Evolutionary conservation across 2,888 invertebrate genomes (phyloP).

Genomic region (Caenorhabditis drosophilae): DNA sequence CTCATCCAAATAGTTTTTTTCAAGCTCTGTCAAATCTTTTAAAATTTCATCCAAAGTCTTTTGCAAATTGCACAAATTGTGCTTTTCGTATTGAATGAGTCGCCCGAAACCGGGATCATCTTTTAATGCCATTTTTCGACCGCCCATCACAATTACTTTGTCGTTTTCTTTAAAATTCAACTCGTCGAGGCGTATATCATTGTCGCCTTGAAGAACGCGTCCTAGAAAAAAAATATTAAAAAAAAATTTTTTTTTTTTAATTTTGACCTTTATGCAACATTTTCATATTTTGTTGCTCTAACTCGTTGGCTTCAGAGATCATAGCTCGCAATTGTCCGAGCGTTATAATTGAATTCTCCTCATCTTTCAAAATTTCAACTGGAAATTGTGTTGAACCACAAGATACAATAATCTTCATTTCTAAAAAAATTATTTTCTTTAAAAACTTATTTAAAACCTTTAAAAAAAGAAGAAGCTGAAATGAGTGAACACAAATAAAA

Average conservation of each 20-base stretch:
- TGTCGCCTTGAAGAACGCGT: constrained; percentile 43
- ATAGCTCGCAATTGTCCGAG: constrained; percentile 41
- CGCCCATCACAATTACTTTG: constrained; percentile 61
- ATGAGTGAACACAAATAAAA: no score
- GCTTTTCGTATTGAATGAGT: constrained; percentile 61
- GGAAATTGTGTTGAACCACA: constrained; percentile 25
- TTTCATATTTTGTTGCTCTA: constrained; percentile 44
- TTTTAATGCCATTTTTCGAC: constrained; percentile 39
- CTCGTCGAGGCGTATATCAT: constrained; percentile 33
- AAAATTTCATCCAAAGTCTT: constrained; percentile 47
- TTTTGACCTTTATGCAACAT: constrained; percentile 53
- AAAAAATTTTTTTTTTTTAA: not conserved
- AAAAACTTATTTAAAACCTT: not conserved
- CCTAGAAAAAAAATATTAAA: constrained; percentile 41
- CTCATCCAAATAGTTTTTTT: constrained; percentile 60
- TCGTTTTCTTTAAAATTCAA: constrained; percentile 60
- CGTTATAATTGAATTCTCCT: constrained; percentile 23
- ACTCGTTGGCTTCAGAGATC: constrained; percentile 42
- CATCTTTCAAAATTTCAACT: constrained; percentile 20
- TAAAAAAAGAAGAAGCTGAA: not conserved
- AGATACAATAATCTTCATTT: constrained; percentile 26
- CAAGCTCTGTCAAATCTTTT: constrained; percentile 55
- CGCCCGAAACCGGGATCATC: constrained; percentile 53
- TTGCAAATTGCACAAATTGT: constrained; percentile 51
- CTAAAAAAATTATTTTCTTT: not conserved